Evolutionary conservation across 2,888 invertebrate genomes (phyloP), one percentile per base, ranked within the genome.

Genomic region (Leptura quadrifasciata): DNA sequence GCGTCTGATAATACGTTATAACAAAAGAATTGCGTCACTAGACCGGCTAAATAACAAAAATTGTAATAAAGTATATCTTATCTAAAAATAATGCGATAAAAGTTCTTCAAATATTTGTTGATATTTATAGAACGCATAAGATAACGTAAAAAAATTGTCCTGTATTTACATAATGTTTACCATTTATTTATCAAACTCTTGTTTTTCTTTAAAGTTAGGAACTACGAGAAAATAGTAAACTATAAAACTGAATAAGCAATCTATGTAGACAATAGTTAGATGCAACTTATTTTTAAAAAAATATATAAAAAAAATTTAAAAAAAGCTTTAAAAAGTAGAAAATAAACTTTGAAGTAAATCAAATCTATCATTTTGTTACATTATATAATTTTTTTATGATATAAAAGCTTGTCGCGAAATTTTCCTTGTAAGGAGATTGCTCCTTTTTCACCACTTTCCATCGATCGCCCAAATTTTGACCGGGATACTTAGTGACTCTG

Each of bases 11-110:
- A 78, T 24, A 71, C 54, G 60, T 70, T 63, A 65, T 60, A 78
- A 78, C 75, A 78, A 76, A 71, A 61, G 74, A 74, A 61, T 71
- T 76, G 78, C 78, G 78, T 78, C 78, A 78, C 65, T 61, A 52
- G 69, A 63, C 65, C 69, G 61, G 39, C 65, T 60, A 52, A 69
- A 65, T 64, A 67, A 73, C 18, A 63, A 64, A 73, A 73, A 70
- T 54, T 72, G 73, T 71, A 78, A 63, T 78, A 70, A 74, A 24
- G 64, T 54, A 52, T 72, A 75, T 74, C 78, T 78, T 71, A 78
- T 78, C 75, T 35, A 21, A 1, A 18, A 24, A 61, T 24, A 61
- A 61, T 61, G 18, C 21, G 47, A 65, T 61, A 57, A 55, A 31
- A 61, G 47, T 71, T 71, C 18, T 17, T 61, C 61, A 61, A 61